phyloP scores from a whole-genome alignment of 2,113 vertebrate genomes.

The Erinaceus europaeus region DNA sequence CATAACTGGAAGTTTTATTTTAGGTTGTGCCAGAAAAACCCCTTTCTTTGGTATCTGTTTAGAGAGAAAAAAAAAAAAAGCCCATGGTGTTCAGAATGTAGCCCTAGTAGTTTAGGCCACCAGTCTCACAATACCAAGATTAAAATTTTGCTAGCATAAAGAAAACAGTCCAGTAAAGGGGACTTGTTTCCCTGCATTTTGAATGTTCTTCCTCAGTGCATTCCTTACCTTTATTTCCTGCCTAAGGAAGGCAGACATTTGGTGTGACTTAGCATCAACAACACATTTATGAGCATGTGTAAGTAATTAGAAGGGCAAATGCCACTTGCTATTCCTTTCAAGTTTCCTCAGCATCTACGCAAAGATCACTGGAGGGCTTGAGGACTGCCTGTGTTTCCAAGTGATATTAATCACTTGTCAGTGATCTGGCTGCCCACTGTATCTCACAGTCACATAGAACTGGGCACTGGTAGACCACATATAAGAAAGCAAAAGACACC shows the following conservation, averaged over 20 bases:
- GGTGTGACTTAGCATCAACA: slow-evolving; percentile 58
- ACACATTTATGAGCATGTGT: slow-evolving; percentile 59
- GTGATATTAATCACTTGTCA: neutral
- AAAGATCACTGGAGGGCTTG: slow-evolving; percentile 6
- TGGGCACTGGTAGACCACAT: neutral
- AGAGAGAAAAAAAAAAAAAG: slow-evolving; percentile 14
- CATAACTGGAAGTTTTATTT: neutral
- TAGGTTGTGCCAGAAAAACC: neutral
- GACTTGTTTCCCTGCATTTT: no score
- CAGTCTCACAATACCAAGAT: neutral
- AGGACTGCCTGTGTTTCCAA: neutral
- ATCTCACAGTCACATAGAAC: neutral
- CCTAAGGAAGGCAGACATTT: slow-evolving; percentile 61
- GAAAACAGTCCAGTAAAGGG: no score
- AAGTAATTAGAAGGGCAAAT: slow-evolving; percentile 61
- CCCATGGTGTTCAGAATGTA: neutral
- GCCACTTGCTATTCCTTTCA: slow-evolving; percentile 44
- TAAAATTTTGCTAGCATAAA: no score
- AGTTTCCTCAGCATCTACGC: slow-evolving; percentile 53
- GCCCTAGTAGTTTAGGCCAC: neutral
- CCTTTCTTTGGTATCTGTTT: neutral
- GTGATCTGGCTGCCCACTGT: neutral
- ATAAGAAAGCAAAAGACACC: neutral
- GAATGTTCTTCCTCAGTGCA: no score
- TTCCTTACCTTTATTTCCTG: slow-evolving; percentile 57